These are phyloP conservation scores for Sinohyriopsis cumingii DNA, from an alignment of 2,888 invertebrate species.

Conservation along the genomic window DNA sequence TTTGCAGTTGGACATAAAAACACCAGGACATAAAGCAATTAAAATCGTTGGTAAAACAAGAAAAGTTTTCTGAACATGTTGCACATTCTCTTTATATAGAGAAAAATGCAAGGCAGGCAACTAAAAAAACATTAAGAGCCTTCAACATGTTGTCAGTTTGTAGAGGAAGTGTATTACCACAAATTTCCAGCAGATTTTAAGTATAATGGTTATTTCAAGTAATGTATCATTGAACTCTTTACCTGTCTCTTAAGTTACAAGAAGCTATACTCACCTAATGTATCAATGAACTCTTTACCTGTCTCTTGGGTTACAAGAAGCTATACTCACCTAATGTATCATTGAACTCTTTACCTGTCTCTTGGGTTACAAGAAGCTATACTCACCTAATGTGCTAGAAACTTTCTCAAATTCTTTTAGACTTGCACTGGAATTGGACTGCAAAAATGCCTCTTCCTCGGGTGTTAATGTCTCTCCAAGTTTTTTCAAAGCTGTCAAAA, in stretches of 20 bases:
- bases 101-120: neutral
- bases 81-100: too few species aligned
- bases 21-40: neutral
- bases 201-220: neutral
- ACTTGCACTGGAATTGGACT: constrained; percentile 68
- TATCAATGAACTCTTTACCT: neutral
- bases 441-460: constrained; percentile 71
- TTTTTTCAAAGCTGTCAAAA: constrained; percentile 73
- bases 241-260: neutral
- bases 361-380: neutral
- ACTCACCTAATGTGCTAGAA: constrained; percentile 64
- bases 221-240: neutral
- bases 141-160: too few species aligned
- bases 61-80: too few species aligned
- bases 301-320: neutral
- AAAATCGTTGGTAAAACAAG: too few species aligned
- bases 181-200: neutral
- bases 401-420: constrained; percentile 73
- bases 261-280: constrained; percentile 40
- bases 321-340: constrained; percentile 40
- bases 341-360: neutral
- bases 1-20: neutral
- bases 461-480: constrained; percentile 71
- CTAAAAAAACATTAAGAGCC: neutral
- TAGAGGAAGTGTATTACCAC: too few species aligned